Evolutionary conservation across 1,140 invertebrate species (phyloP).

Genomic region (Rhyacophila brunnea): DNA sequence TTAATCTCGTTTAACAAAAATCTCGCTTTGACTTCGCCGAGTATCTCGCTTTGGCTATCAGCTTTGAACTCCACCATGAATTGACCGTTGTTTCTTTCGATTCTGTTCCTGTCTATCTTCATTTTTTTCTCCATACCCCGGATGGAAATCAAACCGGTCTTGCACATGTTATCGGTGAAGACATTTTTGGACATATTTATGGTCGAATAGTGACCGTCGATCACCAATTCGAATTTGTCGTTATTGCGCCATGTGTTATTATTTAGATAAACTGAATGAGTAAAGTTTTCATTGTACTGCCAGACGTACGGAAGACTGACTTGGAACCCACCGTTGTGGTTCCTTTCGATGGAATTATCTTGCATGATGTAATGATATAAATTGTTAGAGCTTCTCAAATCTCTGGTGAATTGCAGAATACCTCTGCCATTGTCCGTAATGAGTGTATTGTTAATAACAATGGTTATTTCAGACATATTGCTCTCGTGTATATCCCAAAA

Average conservation of each 20-base stretch:
- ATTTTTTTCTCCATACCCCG: conserved; percentile 97
- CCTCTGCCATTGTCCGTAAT: conserved; percentile 84
- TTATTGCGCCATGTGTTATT: conserved; percentile 88
- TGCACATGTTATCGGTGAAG: conserved; percentile 84
- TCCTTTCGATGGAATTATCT: conserved; percentile 84
- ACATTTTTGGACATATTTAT: conserved; percentile 82
- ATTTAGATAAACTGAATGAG: conserved; percentile 81
- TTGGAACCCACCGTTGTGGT: conserved; percentile 79
- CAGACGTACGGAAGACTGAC: conserved; percentile 88
- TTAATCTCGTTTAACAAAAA: conserved; percentile 79
- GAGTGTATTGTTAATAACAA: conserved; percentile 81
- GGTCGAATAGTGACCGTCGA: conserved; percentile 89
- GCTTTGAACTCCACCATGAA: conserved; percentile 87
- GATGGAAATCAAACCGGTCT: conserved; percentile 78
- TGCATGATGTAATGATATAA: conserved; percentile 90
- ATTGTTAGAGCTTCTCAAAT: conserved; percentile 89
- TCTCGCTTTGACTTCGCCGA: conserved; percentile 77
- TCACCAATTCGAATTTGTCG: conserved; percentile 76
- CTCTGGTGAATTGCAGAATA: conserved; percentile 83
- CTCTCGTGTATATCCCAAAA: conserved; percentile 79
- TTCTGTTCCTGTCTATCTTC: conserved; percentile 73
- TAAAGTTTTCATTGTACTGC: conserved; percentile 93
- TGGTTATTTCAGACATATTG: conserved; percentile 80
- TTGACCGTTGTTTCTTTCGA: conserved; percentile 79
- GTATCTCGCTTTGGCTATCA: conserved; percentile 91